phyloP scores from a whole-genome alignment of 2,888 invertebrate species.

The Heliconius sara region DNA sequence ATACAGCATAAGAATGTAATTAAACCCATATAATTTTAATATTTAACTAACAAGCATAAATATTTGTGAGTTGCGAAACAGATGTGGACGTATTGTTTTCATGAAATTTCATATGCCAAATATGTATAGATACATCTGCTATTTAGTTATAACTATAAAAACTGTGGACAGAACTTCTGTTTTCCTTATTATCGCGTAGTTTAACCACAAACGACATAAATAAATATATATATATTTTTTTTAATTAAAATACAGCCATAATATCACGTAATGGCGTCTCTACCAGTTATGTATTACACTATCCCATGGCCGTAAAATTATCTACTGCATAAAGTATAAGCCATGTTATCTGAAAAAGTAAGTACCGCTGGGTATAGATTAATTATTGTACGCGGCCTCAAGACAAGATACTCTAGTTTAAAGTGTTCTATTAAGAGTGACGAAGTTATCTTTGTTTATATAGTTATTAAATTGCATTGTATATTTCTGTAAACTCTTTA shows the following conservation, averaged over 20 bases:
- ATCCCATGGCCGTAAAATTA: constrained; percentile 16
- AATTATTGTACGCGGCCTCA: constrained; percentile 20
- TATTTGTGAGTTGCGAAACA: constrained; percentile 28
- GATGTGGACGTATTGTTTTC: constrained; percentile 59
- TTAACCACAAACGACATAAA: background rate
- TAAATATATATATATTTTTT: background rate
- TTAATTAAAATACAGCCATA: background rate
- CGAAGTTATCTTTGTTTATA: constrained; percentile 15
- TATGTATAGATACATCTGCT: constrained; percentile 63
- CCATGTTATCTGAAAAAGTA: constrained; percentile 16
- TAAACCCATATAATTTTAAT: background rate
- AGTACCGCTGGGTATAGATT: constrained; percentile 23
- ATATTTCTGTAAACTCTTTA: background rate
- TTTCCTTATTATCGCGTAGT: background rate
- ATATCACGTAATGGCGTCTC: background rate
- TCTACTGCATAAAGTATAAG: background rate
- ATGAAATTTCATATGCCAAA: constrained; percentile 71
- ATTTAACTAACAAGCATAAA: background rate
- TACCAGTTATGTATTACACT: background rate
- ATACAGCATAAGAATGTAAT: background rate
- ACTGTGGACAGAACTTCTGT: background rate
- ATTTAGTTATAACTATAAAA: constrained; percentile 48
- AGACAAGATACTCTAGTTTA: constrained; percentile 24
- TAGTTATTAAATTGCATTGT: constrained; percentile 14
- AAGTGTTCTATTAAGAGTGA: constrained; percentile 29